These are phyloP conservation scores for Gymnocheta viridis DNA, from an alignment of 2,888 invertebrate species.

Conservation along the genomic window DNA sequence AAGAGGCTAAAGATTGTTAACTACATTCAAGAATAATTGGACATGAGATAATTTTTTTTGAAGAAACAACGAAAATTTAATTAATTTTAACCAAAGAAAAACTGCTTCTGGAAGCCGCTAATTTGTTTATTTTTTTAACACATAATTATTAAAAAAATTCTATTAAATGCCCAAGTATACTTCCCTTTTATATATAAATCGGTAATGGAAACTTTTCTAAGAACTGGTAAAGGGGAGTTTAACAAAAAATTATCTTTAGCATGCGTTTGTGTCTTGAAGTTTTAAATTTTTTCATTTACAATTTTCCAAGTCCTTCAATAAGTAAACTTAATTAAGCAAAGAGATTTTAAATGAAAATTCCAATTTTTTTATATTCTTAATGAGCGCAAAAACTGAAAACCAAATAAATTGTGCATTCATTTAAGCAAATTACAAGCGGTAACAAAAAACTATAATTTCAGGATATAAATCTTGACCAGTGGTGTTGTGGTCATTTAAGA, in stretches of 20 bases:
- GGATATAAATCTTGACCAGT: constrained; percentile 67
- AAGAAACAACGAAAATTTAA: no score
- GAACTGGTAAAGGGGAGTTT: constrained; percentile 9
- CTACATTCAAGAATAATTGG: no score
- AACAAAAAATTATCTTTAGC: constrained; percentile 2
- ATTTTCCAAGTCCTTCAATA: not conserved
- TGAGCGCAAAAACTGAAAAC: not conserved
- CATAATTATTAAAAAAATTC: no score
- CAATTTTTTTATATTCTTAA: not conserved
- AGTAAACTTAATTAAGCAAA: constrained; percentile 64
- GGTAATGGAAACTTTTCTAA: constrained; percentile 29
- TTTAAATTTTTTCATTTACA: not conserved
- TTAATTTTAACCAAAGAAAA: no score
- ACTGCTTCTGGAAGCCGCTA: no score
- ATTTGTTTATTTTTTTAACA: no score
- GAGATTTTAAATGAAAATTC: constrained; percentile 47
- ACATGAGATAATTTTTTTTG: no score
- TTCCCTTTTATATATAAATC: constrained; percentile 36
- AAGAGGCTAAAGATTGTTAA: no score
- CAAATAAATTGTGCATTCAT: constrained; percentile 51
- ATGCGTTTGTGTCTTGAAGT: not conserved
- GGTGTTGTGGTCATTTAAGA: constrained; percentile 66
- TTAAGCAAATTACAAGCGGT: constrained; percentile 10
- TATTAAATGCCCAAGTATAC: not conserved
- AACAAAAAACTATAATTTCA: constrained; percentile 36